A percentile compares a stretch with the other conserved stretches of the same genome.
Evolutionary conservation across 2,888 invertebrate genomes (phyloP).

Genomic region (Leucophenga maculata): DNA sequence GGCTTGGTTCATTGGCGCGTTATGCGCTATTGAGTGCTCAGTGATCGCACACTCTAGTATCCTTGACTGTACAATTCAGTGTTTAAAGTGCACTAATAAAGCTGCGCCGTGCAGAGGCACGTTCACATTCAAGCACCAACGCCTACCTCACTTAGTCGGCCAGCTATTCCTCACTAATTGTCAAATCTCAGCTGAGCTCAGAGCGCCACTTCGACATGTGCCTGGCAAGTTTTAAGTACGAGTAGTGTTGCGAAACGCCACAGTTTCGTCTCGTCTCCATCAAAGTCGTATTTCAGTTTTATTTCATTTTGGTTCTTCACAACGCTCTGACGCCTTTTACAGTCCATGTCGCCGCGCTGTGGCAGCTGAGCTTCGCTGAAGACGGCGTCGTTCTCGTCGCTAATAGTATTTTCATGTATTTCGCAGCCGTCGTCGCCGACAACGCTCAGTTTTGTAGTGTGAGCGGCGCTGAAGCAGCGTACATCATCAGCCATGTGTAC

Average conservation of each 20-base stretch:
- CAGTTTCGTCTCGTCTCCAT: not conserved
- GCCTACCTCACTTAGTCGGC: not conserved
- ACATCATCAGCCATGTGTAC: slow-evolving; percentile 1
- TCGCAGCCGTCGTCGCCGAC: not conserved
- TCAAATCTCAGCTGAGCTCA: slow-evolving; percentile 28
- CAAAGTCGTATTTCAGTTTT: slow-evolving; percentile 18
- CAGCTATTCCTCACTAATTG: slow-evolving; percentile 24
- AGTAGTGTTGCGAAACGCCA: too few relatives aligned
- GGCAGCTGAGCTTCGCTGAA: not conserved
- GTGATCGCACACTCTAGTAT: slow-evolving; percentile 7
- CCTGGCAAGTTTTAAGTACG: too few relatives aligned
- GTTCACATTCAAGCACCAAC: not conserved
- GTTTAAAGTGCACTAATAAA: slow-evolving; percentile 15
- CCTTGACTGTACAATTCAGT: too few relatives aligned
- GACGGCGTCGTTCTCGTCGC: slow-evolving; percentile 32
- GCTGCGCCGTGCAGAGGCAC: slow-evolving; percentile 16
- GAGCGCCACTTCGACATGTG: not conserved
- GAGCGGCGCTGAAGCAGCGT: too few relatives aligned
- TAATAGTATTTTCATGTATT: slow-evolving; percentile 48
- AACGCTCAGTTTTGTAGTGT: not conserved
- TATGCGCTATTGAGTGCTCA: slow-evolving; percentile 29
- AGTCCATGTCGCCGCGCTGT: not conserved
- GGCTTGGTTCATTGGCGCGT: slow-evolving; percentile 16
- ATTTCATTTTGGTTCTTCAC: not conserved
- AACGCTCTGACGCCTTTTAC: not conserved